Evolutionary conservation across 2,888 invertebrate species (phyloP), one percentile per base, ranked within the genome.

Genomic region (Machimus rusticus): DNA sequence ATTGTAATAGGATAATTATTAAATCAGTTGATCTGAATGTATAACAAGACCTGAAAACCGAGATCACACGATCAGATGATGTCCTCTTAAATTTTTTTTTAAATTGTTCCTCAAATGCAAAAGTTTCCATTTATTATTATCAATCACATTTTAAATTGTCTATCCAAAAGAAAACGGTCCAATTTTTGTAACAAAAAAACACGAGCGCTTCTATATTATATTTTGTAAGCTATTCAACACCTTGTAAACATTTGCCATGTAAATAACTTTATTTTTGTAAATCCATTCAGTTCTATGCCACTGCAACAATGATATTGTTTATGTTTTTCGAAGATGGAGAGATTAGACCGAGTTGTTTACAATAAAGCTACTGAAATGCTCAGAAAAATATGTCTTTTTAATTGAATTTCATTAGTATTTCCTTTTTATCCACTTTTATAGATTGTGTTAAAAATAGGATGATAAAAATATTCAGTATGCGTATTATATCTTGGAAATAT

Each of bases 1-100:
- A 88, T 76, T 82, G 76, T 51, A 82, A 88, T 77, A 86, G 78
- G 86, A 87, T 87, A 76, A 87, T 74, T 85, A 85, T 85, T 85
- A 85, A 74, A 85, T 84, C 82, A 84, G 66, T 84, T 84, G 82
- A 66, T 57, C n/a, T 66, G 74, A 85, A 85, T 85, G 74, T 74
- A 85, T 55, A 85, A 66, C 66, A 66, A 66, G 66, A 66, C 23
- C 66, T 66, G 28, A 66, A 66, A n/a, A 28, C 23, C 28, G 3
- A 57, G 57, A 66, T 66, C 28, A 66, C 14, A 66, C 8, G 28
- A 66, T 66, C 66, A 66, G 28, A 28, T 23, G 57, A 9, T 66
- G 28, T 23, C 66, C 66, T 66, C 66, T 66, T 66, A 66, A 66
- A 55, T 31, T 37, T 34, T 34, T 76, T 76, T 76, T 31, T 28